phyloP scores from a whole-genome alignment of 2,888 invertebrate genomes.

The Mongoloraphidia duomilia region DNA sequence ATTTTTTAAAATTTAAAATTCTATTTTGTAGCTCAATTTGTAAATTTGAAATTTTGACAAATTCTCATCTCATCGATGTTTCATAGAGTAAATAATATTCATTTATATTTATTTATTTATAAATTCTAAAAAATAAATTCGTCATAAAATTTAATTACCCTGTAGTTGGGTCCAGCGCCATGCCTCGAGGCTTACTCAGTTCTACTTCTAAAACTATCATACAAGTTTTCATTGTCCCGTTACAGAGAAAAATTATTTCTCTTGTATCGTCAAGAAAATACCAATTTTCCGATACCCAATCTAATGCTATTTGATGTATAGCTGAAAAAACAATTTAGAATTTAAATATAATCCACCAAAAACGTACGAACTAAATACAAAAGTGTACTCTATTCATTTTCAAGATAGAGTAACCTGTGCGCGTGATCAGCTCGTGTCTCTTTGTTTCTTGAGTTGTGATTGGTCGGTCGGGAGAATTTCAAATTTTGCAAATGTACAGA shows the following conservation, averaged over 20 bases:
- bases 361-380: not conserved
- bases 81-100: too few relatives aligned
- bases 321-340: constrained; percentile 30
- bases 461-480: too few relatives aligned
- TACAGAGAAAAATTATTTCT: constrained; percentile 59
- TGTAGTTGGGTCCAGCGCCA: constrained; percentile 65
- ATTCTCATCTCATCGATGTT: too few relatives aligned
- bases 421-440: too few relatives aligned
- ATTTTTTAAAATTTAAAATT: too few relatives aligned
- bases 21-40: too few relatives aligned
- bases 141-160: constrained; percentile 32
- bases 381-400: too few relatives aligned
- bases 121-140: not conserved
- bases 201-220: constrained; percentile 51
- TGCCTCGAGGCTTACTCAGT: constrained; percentile 52
- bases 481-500: too few relatives aligned
- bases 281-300: constrained; percentile 81
- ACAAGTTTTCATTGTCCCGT: constrained; percentile 45
- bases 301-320: constrained; percentile 59
- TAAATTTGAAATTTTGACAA: too few relatives aligned
- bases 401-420: too few relatives aligned
- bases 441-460: too few relatives aligned
- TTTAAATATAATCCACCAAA: not conserved
- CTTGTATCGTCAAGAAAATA: constrained; percentile 60
- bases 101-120: too few relatives aligned